A percentile compares a stretch with the other conserved stretches of the same genome.
Evolutionary conservation across 2,113 vertebrate genomes (phyloP).

Genomic region (Lanius ludovicianus): DNA sequence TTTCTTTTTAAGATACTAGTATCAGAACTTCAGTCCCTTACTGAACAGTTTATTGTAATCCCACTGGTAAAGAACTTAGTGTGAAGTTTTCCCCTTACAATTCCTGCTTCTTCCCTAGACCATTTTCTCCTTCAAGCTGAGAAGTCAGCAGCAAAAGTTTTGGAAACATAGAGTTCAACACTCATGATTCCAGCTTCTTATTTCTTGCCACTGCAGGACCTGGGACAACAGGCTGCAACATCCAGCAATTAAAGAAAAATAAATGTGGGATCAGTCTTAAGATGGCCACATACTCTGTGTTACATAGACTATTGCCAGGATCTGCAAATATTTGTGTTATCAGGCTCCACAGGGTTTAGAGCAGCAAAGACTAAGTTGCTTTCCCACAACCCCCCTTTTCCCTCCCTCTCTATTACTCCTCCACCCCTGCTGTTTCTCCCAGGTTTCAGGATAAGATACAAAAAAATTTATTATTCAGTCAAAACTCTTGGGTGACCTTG

Average conservation of each 20-base stretch:
- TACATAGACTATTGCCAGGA: slow-evolving; percentile 7
- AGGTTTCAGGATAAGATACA: slow-evolving; percentile 27
- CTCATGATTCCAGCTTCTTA: not conserved
- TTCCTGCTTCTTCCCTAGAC: not conserved
- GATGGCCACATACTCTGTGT: slow-evolving; percentile 13
- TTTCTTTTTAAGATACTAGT: not conserved
- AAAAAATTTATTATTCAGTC: slow-evolving; percentile 40
- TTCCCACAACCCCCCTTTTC: not conserved
- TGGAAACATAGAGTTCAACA: not conserved
- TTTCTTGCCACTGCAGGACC: not conserved
- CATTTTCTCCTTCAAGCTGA: not conserved
- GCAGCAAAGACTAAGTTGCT: not conserved
- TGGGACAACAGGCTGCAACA: slow-evolving; percentile 5
- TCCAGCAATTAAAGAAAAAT: slow-evolving; percentile 36
- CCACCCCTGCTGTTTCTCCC: slow-evolving; percentile 35
- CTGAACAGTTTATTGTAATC: not conserved
- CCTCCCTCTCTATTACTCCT: not conserved
- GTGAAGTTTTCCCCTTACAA: not conserved
- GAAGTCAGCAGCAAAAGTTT: not conserved
- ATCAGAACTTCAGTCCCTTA: not conserved
- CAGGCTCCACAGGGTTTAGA: slow-evolving; percentile 35
- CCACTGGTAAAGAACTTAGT: not conserved
- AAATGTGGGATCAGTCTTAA: not conserved
- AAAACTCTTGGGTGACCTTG: slow-evolving; percentile 63
- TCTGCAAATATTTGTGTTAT: slow-evolving; percentile 58